Evolutionary conservation across 2,797 vertebrate species (phyloP).

Genomic region (Enteromius thamalakanensis): DNA sequence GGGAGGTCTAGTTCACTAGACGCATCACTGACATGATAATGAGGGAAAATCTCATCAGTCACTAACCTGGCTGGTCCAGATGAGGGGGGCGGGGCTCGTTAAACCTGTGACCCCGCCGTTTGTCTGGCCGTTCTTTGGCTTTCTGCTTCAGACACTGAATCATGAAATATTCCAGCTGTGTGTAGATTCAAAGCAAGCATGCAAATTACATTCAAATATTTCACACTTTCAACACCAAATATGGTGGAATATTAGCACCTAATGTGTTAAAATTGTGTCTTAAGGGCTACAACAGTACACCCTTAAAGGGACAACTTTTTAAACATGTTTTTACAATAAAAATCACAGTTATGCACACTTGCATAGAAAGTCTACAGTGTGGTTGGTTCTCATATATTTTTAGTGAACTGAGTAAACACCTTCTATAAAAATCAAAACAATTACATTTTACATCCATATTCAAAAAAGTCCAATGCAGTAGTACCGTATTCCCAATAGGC

Average conservation of each 20-base stretch:
- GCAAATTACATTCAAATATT: not conserved
- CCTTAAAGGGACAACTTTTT: not conserved
- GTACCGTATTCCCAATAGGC: not conserved
- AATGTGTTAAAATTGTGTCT: not conserved
- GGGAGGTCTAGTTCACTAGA: not conserved
- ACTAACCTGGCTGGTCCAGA: constrained; percentile 92
- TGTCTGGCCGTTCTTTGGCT: constrained; percentile 91
- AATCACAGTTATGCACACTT: not conserved
- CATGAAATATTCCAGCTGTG: constrained; percentile 97
- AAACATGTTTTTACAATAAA: not conserved
- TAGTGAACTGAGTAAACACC: not conserved
- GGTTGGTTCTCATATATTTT: not conserved
- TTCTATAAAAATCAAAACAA: not conserved
- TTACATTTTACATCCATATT: no score
- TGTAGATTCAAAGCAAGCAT: constrained; percentile 22
- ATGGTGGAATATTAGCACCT: not conserved
- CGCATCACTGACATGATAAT: not conserved
- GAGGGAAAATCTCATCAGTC: not conserved
- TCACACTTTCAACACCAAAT: not conserved
- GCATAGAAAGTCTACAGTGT: not conserved
- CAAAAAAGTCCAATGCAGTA: not conserved
- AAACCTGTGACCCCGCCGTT: constrained; percentile 81
- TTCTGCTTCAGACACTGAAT: constrained; percentile 96
- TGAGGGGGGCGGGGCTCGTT: constrained; percentile 88
- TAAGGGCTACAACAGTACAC: not conserved